phyloP scores from a whole-genome alignment of 2,797 vertebrate species.

The Arrhamphus sclerolepis region DNA sequence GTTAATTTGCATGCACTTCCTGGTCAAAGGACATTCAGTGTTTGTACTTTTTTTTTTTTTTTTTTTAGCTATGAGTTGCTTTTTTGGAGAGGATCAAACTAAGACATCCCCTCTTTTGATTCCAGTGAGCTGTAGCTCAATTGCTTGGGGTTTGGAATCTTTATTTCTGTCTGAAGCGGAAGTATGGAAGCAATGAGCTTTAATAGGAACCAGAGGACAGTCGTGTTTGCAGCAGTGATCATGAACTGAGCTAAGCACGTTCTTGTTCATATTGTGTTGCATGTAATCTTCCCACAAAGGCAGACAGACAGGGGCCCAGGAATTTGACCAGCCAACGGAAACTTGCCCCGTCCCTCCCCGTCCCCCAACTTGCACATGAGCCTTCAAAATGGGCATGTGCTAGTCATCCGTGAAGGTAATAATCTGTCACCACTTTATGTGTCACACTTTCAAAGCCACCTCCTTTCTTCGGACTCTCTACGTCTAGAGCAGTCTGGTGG shows the following conservation, averaged over 20 bases:
- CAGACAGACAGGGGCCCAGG: slow-evolving; percentile 45
- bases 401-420: slow-evolving; percentile 59
- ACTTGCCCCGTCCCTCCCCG: slow-evolving; percentile 20
- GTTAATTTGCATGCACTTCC: slow-evolving; percentile 79
- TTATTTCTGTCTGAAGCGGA: slow-evolving; percentile 69
- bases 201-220: slow-evolving; percentile 78
- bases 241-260: slow-evolving; percentile 64
- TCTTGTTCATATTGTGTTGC: slow-evolving; percentile 68
- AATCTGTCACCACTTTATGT: slow-evolving; percentile 47
- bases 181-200: slow-evolving; percentile 77
- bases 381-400: slow-evolving; percentile 37
- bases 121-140: slow-evolving; percentile 63
- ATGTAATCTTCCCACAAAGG: slow-evolving; percentile 61
- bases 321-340: slow-evolving; percentile 57
- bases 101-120: slow-evolving; percentile 62
- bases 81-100: slow-evolving; percentile 46
- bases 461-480: slow-evolving; percentile 11
- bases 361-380: slow-evolving; percentile 22
- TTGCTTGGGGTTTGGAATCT: slow-evolving; percentile 64
- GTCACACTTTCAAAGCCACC: slow-evolving; percentile 31
- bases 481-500: slow-evolving; percentile 12
- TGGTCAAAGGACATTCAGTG: slow-evolving; percentile 70
- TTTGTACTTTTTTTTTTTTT: slow-evolving; percentile 36
- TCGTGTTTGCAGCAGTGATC: slow-evolving; percentile 64
- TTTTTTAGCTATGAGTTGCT: slow-evolving; percentile 8